Evolutionary conservation across 2,888 invertebrate genomes (phyloP), one percentile per base, ranked within the genome.

Genomic region (Labia minor): DNA sequence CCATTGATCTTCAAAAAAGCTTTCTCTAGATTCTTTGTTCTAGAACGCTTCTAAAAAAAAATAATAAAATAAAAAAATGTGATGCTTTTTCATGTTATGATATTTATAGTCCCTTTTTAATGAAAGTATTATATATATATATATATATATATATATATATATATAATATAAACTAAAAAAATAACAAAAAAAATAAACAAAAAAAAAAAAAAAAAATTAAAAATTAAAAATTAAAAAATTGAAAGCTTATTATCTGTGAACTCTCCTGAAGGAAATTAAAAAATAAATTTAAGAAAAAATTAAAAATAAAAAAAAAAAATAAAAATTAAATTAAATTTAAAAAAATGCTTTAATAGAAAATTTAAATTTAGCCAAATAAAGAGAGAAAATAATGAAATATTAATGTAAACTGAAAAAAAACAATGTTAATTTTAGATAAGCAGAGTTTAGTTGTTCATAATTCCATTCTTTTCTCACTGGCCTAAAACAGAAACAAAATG

Each of bases 261-360:
- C 49, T 49, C 49, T 49, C 49, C 3, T 16, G 49, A 14, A 49
- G 14, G 49, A 49, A 49, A 49, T 49, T n/a, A n/a, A n/a, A n/a
- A n/a, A n/a, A n/a, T n/a, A n/a, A n/a, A n/a, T n/a, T n/a, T n/a
- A n/a, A n/a, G n/a, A n/a, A n/a, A n/a, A n/a, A n/a, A n/a, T n/a
- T n/a, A n/a, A n/a, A n/a, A n/a, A n/a, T 33, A 33, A 33, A 6
- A 33, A 6, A 33, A n/a, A n/a, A n/a, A n/a, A n/a, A n/a, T n/a
- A n/a, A n/a, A n/a, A n/a, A n/a, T n/a, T n/a, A n/a, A n/a, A n/a
- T n/a, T n/a, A n/a, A n/a, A n/a, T n/a, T n/a, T n/a, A n/a, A n/a
- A n/a, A n/a, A n/a, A 49, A 49, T 49, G 49, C 49, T 49, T 49
- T 8, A 49, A 49, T 49, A 49, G 49, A 49, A 49, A n/a, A 26